Conservation (phyloP, 1,140 invertebrate genomes). For the Whitmania pigra region DNA sequence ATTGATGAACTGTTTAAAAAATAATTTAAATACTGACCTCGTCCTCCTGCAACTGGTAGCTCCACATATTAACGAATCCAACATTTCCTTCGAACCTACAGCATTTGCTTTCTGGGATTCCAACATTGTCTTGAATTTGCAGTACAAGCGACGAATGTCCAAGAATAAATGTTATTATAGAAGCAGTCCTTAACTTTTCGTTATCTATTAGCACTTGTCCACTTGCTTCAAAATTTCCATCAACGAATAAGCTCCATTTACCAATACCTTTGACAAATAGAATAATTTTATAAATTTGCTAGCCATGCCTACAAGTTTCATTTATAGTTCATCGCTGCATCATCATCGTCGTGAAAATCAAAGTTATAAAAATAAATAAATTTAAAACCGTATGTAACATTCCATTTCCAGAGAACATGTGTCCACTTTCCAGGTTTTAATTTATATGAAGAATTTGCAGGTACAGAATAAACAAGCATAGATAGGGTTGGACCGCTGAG, state of each 20-base stretch:
- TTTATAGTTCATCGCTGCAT: conserved; percentile 12
- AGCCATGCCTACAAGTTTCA: no score
- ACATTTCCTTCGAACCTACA: conserved; percentile 36
- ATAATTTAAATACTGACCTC: conserved; percentile 28
- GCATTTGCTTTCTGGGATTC: not conserved
- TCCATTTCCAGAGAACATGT: not conserved
- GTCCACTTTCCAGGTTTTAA: not conserved
- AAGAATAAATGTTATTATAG: conserved; percentile 37
- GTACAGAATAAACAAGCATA: not conserved
- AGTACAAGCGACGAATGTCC: conserved; percentile 32
- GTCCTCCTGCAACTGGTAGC: conserved; percentile 28
- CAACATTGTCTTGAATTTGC: not conserved
- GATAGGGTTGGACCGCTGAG: not conserved
- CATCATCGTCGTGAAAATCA: conserved; percentile 29
- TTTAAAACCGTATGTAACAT: conserved; percentile 27
- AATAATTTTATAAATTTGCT: not conserved
- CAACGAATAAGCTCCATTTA: not conserved
- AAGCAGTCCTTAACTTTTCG: conserved; percentile 26
- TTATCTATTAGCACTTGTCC: no score
- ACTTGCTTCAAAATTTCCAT: not conserved
- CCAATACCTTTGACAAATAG: not conserved
- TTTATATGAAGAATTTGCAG: conserved; percentile 25
- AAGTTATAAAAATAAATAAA: conserved; percentile 16
- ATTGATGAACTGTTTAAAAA: not conserved
- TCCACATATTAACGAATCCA: conserved; percentile 41